Evolutionary conservation across 2,797 vertebrate species (phyloP).

Genomic region (Phoebastria nigripes): DNA sequence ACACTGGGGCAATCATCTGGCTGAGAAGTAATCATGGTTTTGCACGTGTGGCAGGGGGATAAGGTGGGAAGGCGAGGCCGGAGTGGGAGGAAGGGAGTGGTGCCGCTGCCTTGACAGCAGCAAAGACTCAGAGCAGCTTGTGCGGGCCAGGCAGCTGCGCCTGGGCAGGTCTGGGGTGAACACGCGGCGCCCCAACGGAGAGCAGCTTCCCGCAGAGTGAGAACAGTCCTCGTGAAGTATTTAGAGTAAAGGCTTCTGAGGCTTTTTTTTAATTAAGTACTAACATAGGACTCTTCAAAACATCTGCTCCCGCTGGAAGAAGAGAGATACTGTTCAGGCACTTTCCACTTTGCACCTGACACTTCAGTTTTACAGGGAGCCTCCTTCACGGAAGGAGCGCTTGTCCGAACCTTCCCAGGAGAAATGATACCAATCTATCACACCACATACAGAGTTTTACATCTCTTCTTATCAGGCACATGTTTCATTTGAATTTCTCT

Average conservation of each 20-base stretch:
- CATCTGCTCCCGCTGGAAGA: neutral
- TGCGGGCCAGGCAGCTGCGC: no score
- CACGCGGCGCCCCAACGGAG: accelerated
- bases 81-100: neutral
- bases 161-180: neutral
- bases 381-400: neutral
- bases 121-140: neutral
- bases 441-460: neutral
- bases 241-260: neutral
- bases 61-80: neutral
- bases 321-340: neutral
- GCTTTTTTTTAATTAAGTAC: neutral
- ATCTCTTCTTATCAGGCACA: neutral
- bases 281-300: neutral
- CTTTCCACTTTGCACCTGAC: neutral
- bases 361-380: neutral
- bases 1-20: neutral
- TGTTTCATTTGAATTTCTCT: neutral
- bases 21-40: neutral
- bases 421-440: neutral
- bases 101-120: neutral
- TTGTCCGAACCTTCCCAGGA: neutral
- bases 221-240: neutral
- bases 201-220: neutral
- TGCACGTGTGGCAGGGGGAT: accelerated